Evolutionary conservation across 2,888 invertebrate genomes (phyloP).

Genomic region (Drosophila fungiperda): DNA sequence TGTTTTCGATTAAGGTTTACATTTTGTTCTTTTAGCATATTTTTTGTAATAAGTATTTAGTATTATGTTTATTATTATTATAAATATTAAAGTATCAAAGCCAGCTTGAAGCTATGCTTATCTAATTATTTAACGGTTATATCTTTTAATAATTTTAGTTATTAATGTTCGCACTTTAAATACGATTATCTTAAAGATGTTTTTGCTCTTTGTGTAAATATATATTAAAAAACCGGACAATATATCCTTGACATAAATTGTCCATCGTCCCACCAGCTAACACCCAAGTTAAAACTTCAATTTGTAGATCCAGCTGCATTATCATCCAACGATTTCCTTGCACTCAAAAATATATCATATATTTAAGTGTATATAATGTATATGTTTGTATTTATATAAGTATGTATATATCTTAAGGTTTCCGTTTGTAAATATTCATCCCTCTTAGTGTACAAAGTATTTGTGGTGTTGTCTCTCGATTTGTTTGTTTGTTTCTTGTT

Average conservation of each 20-base stretch:
- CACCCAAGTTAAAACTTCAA: constrained; percentile 60
- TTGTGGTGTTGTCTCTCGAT: constrained; percentile 53
- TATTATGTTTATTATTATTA: constrained; percentile 42
- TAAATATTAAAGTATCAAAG: constrained; percentile 54
- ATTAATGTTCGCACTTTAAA: constrained; percentile 56
- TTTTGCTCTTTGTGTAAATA: constrained; percentile 61
- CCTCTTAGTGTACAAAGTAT: constrained; percentile 68
- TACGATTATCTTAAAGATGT: constrained; percentile 71
- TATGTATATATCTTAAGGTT: constrained; percentile 54
- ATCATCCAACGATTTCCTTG: constrained; percentile 61
- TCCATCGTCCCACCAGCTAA: constrained; percentile 48
- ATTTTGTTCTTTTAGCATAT: constrained; percentile 41
- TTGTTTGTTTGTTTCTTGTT: constrained; percentile 27
- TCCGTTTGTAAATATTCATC: constrained; percentile 70
- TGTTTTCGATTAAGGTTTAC: constrained; percentile 28
- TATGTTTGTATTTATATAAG: constrained; percentile 50
- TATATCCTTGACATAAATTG: constrained; percentile 57
- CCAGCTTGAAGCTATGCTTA: constrained; percentile 65
- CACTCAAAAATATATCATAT: constrained; percentile 68
- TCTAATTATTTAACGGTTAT: constrained; percentile 53
- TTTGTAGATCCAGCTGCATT: constrained; percentile 62
- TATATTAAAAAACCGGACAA: constrained; percentile 71
- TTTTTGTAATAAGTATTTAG: constrained; percentile 42
- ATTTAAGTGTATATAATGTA: constrained; percentile 47
- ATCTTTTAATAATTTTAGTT: constrained; percentile 48